Evolutionary conservation across 2,113 vertebrate genomes (phyloP), one percentile per base, ranked within the genome.

Genomic region (Phalacrocorax aristotelis): DNA sequence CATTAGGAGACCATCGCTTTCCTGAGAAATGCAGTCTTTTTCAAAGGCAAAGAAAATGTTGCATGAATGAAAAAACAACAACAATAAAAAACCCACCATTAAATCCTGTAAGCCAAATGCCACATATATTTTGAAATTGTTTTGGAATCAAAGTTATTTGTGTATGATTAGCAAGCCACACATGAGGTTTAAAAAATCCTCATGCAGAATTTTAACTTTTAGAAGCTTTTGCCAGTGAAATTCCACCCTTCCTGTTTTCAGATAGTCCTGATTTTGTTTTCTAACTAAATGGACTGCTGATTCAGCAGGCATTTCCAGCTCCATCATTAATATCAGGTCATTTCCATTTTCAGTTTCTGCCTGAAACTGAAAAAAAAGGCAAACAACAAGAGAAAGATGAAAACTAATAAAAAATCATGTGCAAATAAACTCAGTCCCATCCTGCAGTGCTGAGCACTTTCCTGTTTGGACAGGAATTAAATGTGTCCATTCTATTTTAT

Each of bases 191-290:
- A 65, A 90, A 84, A 95, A 74, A 70, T n/a, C 46, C 46, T 83
- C 46, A 12, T 23, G 18, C 40, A 91, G 65, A 93, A 82, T 80
- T 81, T 48, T 65, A 60, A 83, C 61, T 65, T 79, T 49, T 15
- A 55, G 36, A 83, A 83, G 57, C 48, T 81, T 65, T 90, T 87
- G 80, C 83, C 74, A 87, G 42, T 79, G 58, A 83, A 91, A 95
- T 90, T 93, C 87, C 66, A 93, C 81, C 20, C 49, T 82, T 97
- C 62, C 91, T 96, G 87, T 97, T 95, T 94, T 77, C 84, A 90
- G 52, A 75, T 15, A 76, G 61, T 20, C 29, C 65, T 60, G 65
- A 70, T 87, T 93, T 89, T 87, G 62, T 94, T 92, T 89, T 54
- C 58, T 72, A 82, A 75, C 48, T 15, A 32, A 44, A 55, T 2